Evolutionary conservation across 35 echinoderm and acorn worm species (phyloP).

Genomic region (Amphiura filiformis): DNA sequence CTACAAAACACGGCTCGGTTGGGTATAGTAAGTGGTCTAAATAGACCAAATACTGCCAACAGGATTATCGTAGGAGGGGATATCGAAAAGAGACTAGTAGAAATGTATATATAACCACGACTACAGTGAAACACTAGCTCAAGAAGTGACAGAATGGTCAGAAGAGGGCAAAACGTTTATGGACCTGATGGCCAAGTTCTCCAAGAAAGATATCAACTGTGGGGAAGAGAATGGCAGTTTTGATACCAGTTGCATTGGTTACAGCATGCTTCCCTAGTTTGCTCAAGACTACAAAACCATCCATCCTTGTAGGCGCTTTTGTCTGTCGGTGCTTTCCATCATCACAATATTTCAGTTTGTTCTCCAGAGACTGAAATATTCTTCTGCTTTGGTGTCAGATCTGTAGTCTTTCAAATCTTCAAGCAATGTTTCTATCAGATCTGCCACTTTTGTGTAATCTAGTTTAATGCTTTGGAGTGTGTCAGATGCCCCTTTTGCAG

Average conservation of each 20-base stretch:
- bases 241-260: not conserved
- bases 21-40: too few relatives aligned
- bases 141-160: too few relatives aligned
- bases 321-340: not conserved
- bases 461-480: slow-evolving; percentile 38
- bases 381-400: slow-evolving; percentile 26
- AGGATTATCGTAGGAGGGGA: too few relatives aligned
- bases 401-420: slow-evolving; percentile 19
- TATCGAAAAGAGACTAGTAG: too few relatives aligned
- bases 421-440: slow-evolving; percentile 36
- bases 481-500: slow-evolving; percentile 34
- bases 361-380: not conserved
- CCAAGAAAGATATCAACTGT: slow-evolving; percentile 1
- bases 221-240: not conserved
- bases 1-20: too few relatives aligned
- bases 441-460: slow-evolving; percentile 25
- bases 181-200: too few relatives aligned
- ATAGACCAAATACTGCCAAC: too few relatives aligned
- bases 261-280: not conserved
- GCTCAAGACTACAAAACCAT: not conserved
- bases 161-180: too few relatives aligned
- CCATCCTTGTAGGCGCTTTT: not conserved
- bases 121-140: too few relatives aligned
- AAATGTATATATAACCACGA: too few relatives aligned
- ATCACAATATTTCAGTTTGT: not conserved